Conservation (phyloP, 2,113 vertebrate genomes). For the Fukomys damarensis region DNA sequence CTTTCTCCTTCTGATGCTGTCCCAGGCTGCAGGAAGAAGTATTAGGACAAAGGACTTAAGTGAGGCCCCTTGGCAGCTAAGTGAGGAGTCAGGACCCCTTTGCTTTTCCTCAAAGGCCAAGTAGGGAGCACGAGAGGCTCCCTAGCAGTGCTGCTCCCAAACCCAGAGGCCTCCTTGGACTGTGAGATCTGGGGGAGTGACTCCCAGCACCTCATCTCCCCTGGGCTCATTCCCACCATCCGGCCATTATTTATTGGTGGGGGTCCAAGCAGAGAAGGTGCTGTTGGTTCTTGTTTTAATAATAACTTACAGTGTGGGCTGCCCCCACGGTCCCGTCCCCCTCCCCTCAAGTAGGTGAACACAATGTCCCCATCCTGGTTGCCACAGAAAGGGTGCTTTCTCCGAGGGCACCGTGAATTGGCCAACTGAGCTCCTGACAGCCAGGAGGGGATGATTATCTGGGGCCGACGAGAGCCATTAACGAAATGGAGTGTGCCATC, state of each 20-base stretch:
- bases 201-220: not conserved
- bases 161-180: fast-evolving
- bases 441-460: constrained; percentile 79
- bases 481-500: constrained; percentile 90
- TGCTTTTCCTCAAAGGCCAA: not conserved
- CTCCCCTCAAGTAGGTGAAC: constrained; percentile 86
- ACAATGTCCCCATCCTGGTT: constrained; percentile 86
- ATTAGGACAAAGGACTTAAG: not conserved
- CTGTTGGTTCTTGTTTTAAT: constrained; percentile 83
- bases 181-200: not conserved
- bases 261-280: not conserved
- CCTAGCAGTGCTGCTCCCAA: not conserved
- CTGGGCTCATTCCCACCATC: not conserved
- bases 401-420: constrained; percentile 83
- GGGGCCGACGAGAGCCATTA: constrained; percentile 87
- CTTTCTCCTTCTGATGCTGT: too few relatives aligned
- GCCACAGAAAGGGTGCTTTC: constrained; percentile 83
- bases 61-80: too few relatives aligned
- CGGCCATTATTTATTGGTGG: not conserved
- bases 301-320: constrained; percentile 84
- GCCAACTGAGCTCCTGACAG: constrained; percentile 83
- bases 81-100: too few relatives aligned
- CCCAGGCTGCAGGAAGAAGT: not conserved
- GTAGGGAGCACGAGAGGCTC: fast-evolving
- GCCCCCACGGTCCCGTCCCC: constrained; percentile 87